Base-by-base conservation (phyloP, 2,797 vertebrate genomes). In the Rallus crepitans region DNA sequence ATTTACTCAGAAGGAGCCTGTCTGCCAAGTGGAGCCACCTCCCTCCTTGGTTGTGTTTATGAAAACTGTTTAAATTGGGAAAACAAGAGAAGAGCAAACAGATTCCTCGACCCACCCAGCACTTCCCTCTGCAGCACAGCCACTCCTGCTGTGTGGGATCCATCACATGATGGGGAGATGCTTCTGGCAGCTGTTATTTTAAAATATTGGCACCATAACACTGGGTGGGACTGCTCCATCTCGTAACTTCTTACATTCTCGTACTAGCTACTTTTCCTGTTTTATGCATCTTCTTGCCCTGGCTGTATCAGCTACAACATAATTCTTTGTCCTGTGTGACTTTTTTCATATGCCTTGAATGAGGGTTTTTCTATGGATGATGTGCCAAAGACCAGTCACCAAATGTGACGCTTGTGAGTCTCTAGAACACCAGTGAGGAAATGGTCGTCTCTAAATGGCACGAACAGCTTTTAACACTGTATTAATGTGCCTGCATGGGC, bases 131-230 rank as follows among this genome's bases (percentile, higher is more conserved):
- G 91, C 45, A 80, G 68, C 57, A 42, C n/a, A 40, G 57, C 92
- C 82, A 59, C 87, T 92, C 93, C 94, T 89, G 33, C 64, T 93
- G 64, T 73, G 79, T 89, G 84, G 57, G 75, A 91, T 85, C 65
- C 8, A 11, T 89, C 93, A 94, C 68, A 64, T 89, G 96, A 89
- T 5, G 7, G 37, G 57, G 72, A 85, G 70, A 82, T 60, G 76
- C 82, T 93, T 87, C 69, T 92, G 84, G 83, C 89, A 96, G 55
- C 82, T 95, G 93, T 93, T 96, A 89, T 95, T 96, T 97, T 95
- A 93, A 89, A 94, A 87, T 83, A 83, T 21, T 96, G 95, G 96
- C 96, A 96, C 92, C 71, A 94, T 71, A 71, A 82, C 56, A 48
- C 71, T 0, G 93, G 94, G 94, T 95, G 95, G 94, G 84, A 89